A percentile compares a stretch with the other conserved stretches of the same genome.
Evolutionary conservation across 1,140 invertebrate genomes (phyloP).

Genomic region (Oryctes rhinoceros): DNA sequence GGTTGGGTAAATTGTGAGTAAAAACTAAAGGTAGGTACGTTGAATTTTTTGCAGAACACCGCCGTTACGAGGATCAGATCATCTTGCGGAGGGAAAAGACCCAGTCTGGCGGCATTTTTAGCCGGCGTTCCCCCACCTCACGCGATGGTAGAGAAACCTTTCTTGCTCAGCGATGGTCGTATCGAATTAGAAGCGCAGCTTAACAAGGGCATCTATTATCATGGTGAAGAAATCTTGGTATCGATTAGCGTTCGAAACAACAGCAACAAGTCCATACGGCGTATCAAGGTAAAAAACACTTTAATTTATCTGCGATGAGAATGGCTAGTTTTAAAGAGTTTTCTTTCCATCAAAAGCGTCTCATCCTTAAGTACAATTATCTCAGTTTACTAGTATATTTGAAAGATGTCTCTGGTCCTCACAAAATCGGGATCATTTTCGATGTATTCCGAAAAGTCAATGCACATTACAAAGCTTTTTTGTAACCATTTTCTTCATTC

Average conservation of each 20-base stretch:
- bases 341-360: too few species aligned
- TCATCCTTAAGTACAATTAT: too few species aligned
- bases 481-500: too few species aligned
- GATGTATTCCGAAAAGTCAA: too few species aligned
- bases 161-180: slow-evolving; percentile 71
- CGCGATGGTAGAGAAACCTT: slow-evolving; percentile 68
- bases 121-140: slow-evolving; percentile 56
- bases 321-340: slow-evolving; percentile 43
- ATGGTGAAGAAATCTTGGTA: slow-evolving; percentile 90
- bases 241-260: slow-evolving; percentile 91
- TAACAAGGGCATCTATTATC: slow-evolving; percentile 92
- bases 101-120: slow-evolving; percentile 55
- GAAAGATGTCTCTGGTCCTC: too few species aligned
- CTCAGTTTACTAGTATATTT: too few species aligned
- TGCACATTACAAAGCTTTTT: too few species aligned
- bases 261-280: slow-evolving; percentile 92
- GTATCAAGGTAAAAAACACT: slow-evolving; percentile 78
- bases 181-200: slow-evolving; percentile 86
- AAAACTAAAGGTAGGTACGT: background rate
- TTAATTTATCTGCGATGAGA: too few species aligned
- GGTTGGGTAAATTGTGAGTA: background rate
- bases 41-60: slow-evolving; percentile 9
- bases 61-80: slow-evolving; percentile 35
- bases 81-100: slow-evolving; percentile 54
- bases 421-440: too few species aligned